Conservation (phyloP, 2,113 vertebrate species). For the Hippocampus zosterae region DNA sequence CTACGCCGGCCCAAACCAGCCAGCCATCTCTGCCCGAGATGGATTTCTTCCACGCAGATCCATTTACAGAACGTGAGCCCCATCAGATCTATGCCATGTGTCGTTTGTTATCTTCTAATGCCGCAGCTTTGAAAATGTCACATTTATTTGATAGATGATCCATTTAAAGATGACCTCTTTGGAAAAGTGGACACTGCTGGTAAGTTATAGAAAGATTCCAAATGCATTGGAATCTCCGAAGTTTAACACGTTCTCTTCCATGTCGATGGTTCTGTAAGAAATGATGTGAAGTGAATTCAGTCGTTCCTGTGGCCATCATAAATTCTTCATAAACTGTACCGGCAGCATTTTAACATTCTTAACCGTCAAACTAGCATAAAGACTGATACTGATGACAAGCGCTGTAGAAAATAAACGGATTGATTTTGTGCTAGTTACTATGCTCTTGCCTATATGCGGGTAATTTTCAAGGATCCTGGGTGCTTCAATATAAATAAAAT, state of each 20-base stretch:
- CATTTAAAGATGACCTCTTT: conserved; percentile 96
- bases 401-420: too few species aligned
- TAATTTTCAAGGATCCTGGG: too few species aligned
- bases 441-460: too few species aligned
- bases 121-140: neutral
- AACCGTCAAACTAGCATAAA: neutral
- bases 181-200: conserved; percentile 82
- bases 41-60: conserved; percentile 94
- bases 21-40: conserved; percentile 74
- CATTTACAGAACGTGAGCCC: conserved; percentile 90
- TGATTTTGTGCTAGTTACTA: too few species aligned
- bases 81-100: neutral
- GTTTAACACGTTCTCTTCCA: too few species aligned
- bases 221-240: neutral
- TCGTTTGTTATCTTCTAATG: neutral
- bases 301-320: neutral
- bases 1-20: conserved; percentile 56
- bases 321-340: neutral
- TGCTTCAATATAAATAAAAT: too few species aligned
- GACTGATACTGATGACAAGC: too few species aligned
- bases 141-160: conserved; percentile 71
- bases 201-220: conserved; percentile 31
- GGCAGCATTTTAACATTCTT: too few species aligned
- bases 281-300: too few species aligned
- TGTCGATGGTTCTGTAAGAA: too few species aligned